These are phyloP conservation scores for Metallyticus violacea DNA, from an alignment of 2,888 invertebrate genomes.

Conservation along the genomic window DNA sequence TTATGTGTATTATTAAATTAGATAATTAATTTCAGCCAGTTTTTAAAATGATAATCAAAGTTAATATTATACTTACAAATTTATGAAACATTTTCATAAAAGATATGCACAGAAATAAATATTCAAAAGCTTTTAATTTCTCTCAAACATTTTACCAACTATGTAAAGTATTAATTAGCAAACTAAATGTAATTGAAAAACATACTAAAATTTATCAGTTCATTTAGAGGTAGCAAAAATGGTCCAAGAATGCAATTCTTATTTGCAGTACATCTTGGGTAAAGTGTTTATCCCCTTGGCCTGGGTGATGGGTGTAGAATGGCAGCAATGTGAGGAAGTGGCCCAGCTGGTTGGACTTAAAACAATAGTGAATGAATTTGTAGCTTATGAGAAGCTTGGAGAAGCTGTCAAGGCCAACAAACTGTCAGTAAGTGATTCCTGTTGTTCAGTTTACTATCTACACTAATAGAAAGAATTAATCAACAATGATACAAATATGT, in stretches of 20 bases:
- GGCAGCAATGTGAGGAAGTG: constrained; percentile 68
- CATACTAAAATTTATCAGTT: not conserved
- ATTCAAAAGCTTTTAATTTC: too few species aligned
- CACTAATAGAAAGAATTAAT: too few species aligned
- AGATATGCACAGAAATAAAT: too few species aligned
- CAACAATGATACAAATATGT: too few species aligned
- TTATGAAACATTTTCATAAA: too few species aligned
- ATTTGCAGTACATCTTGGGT: constrained; percentile 67
- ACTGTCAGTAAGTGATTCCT: constrained; percentile 56
- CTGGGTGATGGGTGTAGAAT: constrained; percentile 72
- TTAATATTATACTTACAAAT: too few species aligned
- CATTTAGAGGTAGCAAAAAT: not conserved
- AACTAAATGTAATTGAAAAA: not conserved
- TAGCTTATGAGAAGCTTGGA: constrained; percentile 78
- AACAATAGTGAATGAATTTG: constrained; percentile 88
- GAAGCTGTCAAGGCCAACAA: constrained; percentile 53
- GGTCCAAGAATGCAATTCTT: not conserved
- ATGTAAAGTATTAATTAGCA: not conserved
- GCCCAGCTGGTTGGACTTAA: constrained; percentile 85
- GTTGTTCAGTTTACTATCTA: too few species aligned
- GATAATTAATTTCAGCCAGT: too few species aligned
- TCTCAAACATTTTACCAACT: too few species aligned
- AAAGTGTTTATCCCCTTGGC: constrained; percentile 89
- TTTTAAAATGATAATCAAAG: too few species aligned
- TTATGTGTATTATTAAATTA: too few species aligned